Conservation (phyloP, 1,140 invertebrate genomes). For the Ridgeia piscesae region DNA sequence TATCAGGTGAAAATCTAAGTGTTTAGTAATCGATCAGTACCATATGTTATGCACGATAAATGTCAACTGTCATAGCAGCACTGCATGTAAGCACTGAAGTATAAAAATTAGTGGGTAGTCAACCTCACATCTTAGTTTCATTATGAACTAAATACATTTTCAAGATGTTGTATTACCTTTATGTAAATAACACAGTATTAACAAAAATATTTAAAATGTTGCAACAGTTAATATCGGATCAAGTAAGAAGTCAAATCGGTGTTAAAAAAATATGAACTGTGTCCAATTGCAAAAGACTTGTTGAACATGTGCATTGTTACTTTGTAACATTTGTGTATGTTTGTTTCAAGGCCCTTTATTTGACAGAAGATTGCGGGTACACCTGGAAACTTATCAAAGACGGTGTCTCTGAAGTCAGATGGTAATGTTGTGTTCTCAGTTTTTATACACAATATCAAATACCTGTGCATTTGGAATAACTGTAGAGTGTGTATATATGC, state of each 20-base stretch:
- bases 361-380: conserved; percentile 36
- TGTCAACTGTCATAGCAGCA: no score
- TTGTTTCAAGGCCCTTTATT: conserved; percentile 32
- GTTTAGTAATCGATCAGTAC: background rate
- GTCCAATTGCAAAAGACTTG: background rate
- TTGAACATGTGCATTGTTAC: background rate
- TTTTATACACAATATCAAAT: conserved; percentile 17
- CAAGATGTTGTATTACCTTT: background rate
- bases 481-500: background rate
- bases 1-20: background rate
- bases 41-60: background rate
- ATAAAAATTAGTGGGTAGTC: background rate
- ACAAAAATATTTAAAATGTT: conserved; percentile 12
- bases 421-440: conserved; percentile 25
- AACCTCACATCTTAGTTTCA: background rate
- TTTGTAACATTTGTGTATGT: background rate
- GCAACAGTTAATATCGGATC: background rate
- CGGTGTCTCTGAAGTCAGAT: conserved; percentile 25
- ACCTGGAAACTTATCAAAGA: conserved; percentile 31
- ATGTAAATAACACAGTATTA: background rate
- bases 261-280: background rate
- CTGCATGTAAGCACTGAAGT: background rate
- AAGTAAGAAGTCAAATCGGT: background rate
- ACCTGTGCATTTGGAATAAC: background rate
- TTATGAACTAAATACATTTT: background rate